Evolutionary conservation across 2,797 vertebrate species (phyloP), one percentile per base, ranked within the genome.

Genomic region (Acanthurus lineatus): DNA sequence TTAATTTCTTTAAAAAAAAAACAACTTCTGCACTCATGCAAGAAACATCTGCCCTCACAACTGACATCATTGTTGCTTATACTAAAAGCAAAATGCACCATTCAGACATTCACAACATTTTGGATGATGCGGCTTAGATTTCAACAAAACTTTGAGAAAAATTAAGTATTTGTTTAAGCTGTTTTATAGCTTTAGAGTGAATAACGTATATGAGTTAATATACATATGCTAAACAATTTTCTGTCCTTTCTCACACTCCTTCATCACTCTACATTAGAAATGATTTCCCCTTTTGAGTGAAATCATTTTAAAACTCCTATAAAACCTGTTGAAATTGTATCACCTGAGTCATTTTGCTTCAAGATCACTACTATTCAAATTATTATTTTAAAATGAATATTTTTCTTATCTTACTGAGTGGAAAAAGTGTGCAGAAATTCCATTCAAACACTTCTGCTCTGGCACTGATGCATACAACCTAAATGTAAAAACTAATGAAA

Each of bases 291-390:
- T 62, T 32, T 52, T 6, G 44, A 53, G 10, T 32, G 10, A 35
- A n/a, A 32, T 17, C 53, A 52, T 53, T 72, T 11, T 35, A 15
- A 8, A 17, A 9, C 40, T 11, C 10, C 8, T 42, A 10, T 9
- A 42, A 42, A 35, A 63, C 40, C 44, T 45, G 69, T 11, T 45
- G 69, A 71, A 22, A 52, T 61, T 35, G 15, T 52, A 20, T 9
- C 45, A 44, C 6, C 11, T 28, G 40, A 47, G 7, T 48, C 54
- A 45, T 45, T 12, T 5, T 45, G 44, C 44, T 5, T 42, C 40
- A 35, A 32, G 22, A 22, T n/a, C 16, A n/a, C 10, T 32, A 40
- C 38, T 45, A 9, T 68, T 45, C 54, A 3, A 45, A 45, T 15
- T 0, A 48, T 19, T 48, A 6, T 48, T 48, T 48, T 16, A 19